Conservation (phyloP, 1,140 invertebrate genomes). For the Lepidostoma basale region DNA sequence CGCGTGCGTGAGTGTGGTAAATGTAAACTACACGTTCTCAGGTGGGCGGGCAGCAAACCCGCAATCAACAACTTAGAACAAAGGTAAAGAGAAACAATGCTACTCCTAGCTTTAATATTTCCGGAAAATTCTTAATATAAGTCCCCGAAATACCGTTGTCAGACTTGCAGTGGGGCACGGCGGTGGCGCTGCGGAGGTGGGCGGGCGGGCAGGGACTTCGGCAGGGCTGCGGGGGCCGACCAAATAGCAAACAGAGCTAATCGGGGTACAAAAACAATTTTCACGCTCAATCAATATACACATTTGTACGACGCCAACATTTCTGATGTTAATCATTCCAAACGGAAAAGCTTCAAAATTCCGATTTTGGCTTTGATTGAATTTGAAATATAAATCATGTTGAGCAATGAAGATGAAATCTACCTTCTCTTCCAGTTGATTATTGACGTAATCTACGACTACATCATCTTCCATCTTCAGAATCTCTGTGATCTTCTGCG, state of each 20-base stretch:
- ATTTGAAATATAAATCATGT: conserved; percentile 24
- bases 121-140: conserved; percentile 33
- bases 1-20: conserved; percentile 15
- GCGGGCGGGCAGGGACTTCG: conserved; percentile 44
- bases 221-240: conserved; percentile 46
- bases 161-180: conserved; percentile 34
- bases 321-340: conserved; percentile 13
- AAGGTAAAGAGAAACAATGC: neutral
- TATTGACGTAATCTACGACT: conserved; percentile 97
- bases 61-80: too few species aligned
- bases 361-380: conserved; percentile 25
- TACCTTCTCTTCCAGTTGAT: conserved; percentile 96
- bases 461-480: conserved; percentile 98
- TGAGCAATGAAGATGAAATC: neutral
- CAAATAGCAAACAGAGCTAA: conserved; percentile 53
- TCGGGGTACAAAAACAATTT: conserved; percentile 62
- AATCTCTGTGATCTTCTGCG: conserved; percentile 93
- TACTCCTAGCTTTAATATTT: conserved; percentile 9
- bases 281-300: conserved; percentile 63
- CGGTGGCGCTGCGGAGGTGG: conserved; percentile 51
- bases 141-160: conserved; percentile 45
- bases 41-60: neutral
- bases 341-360: conserved; percentile 12
- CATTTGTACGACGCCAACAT: conserved; percentile 40
- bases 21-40: conserved; percentile 20